These are phyloP conservation scores for Ostrea denselamellosa DNA, from an alignment of 1,140 invertebrate genomes.

Conservation along the genomic window DNA sequence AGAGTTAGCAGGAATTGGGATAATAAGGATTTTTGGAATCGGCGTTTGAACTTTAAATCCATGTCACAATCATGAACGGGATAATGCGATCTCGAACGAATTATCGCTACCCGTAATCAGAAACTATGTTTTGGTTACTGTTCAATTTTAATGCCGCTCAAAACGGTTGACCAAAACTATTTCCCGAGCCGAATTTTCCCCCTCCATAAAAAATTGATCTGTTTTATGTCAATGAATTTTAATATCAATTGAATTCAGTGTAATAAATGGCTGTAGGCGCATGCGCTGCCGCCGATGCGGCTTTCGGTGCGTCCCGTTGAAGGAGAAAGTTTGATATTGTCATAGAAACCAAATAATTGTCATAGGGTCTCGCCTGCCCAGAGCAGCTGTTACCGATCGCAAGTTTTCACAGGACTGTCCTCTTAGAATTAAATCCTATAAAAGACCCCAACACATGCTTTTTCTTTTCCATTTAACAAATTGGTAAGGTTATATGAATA, in stretches of 20 bases:
- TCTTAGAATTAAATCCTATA: background rate
- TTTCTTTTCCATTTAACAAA: constrained; percentile 11
- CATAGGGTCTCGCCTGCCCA: constrained; percentile 9
- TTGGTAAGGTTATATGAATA: background rate
- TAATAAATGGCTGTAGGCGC: constrained; percentile 42
- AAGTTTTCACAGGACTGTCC: constrained; percentile 10
- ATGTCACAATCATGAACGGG: background rate
- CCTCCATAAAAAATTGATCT: background rate
- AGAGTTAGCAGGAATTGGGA: background rate
- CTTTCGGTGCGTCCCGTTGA: background rate
- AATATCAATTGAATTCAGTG: constrained; percentile 30
- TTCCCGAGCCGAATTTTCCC: background rate
- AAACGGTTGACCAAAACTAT: constrained; percentile 29
- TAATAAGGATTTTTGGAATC: background rate
- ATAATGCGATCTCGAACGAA: background rate
- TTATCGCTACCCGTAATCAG: background rate
- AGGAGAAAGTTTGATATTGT: constrained; percentile 37
- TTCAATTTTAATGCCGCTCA: constrained; percentile 11
- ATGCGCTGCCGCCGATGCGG: constrained; percentile 23
- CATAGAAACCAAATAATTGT: constrained; percentile 37
- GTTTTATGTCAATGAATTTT: constrained; percentile 45
- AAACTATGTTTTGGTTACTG: background rate
- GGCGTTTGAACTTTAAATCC: background rate
- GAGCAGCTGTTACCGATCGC: constrained; percentile 3
- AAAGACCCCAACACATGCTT: background rate